Conservation (phyloP, 2,888 invertebrate species). For the Drosophila parthenogenetica region DNA sequence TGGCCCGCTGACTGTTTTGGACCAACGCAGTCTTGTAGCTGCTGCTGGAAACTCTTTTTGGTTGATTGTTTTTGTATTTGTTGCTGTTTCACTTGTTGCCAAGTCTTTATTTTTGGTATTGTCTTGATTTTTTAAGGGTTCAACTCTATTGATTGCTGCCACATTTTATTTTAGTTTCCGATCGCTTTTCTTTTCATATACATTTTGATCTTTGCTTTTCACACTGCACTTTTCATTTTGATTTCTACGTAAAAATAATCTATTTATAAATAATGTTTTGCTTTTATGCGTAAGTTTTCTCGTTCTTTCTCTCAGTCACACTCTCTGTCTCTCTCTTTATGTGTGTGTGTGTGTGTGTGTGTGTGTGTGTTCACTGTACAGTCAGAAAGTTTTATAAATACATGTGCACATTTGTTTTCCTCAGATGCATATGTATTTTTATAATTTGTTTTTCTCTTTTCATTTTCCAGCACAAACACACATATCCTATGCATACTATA, state of each 20-base stretch:
- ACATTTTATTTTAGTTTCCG: constrained; percentile 57
- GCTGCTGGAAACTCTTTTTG: constrained; percentile 19
- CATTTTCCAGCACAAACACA: constrained; percentile 35
- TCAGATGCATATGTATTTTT: constrained; percentile 31
- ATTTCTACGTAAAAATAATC: constrained; percentile 59
- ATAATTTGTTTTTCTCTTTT: constrained; percentile 23
- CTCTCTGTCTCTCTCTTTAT: neutral
- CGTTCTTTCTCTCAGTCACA: neutral
- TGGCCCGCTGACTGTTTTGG: constrained; percentile 52
- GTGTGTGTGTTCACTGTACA: constrained; percentile 51
- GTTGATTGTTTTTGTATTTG: constrained; percentile 8
- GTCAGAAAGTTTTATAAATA: constrained; percentile 59
- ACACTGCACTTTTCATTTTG: constrained; percentile 72
- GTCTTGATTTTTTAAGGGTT: constrained; percentile 58
- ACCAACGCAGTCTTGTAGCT: constrained; percentile 65
- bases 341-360: constrained; percentile 11
- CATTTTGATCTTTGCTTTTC: constrained; percentile 38
- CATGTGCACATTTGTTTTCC: constrained; percentile 11
- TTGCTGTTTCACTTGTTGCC: constrained; percentile 63
- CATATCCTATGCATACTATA: constrained; percentile 26
- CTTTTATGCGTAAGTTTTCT: constrained; percentile 69
- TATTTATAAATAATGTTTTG: constrained; percentile 77
- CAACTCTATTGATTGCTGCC: constrained; percentile 71
- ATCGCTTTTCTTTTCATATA: constrained; percentile 17
- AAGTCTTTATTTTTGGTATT: constrained; percentile 52